Evolutionary conservation across 2,888 invertebrate genomes (phyloP).

Genomic region (Oeneis ivallda): DNA sequence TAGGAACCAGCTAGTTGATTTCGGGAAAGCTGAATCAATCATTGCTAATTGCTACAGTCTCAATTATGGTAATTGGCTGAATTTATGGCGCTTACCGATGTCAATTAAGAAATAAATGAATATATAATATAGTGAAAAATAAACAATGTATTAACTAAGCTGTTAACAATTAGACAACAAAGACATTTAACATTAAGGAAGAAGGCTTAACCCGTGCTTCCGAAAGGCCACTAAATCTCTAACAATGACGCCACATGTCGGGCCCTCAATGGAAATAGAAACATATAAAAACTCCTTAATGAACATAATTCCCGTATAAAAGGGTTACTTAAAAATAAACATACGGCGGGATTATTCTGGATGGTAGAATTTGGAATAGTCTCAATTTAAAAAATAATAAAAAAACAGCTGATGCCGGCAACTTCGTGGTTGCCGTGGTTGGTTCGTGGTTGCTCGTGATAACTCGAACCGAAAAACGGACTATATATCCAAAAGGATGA

Average conservation of each 20-base stretch:
- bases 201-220: slow-evolving; percentile 30
- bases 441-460: too few relatives aligned
- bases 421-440: too few relatives aligned
- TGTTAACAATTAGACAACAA: slow-evolving; percentile 30
- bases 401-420: too few relatives aligned
- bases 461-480: too few relatives aligned
- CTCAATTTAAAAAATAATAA: too few relatives aligned
- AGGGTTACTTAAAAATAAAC: slow-evolving; percentile 77
- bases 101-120: too few relatives aligned
- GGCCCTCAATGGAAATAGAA: slow-evolving; percentile 56
- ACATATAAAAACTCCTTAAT: slow-evolving; percentile 75
- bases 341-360: slow-evolving; percentile 54
- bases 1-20: too few relatives aligned
- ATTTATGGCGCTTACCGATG: too few relatives aligned
- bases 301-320: slow-evolving; percentile 77
- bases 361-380: slow-evolving; percentile 19
- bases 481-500: too few relatives aligned
- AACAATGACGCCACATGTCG: slow-evolving; percentile 46
- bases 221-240: slow-evolving; percentile 28
- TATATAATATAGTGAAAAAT: neutral
- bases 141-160: slow-evolving; percentile 26
- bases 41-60: too few relatives aligned
- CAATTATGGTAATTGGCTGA: too few relatives aligned
- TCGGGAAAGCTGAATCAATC: too few relatives aligned
- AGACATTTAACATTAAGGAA: slow-evolving; percentile 16